Evolutionary conservation across 2,797 vertebrate species (phyloP), one percentile per base, ranked within the genome.

Genomic region (Chaetophractus vellerosus): DNA sequence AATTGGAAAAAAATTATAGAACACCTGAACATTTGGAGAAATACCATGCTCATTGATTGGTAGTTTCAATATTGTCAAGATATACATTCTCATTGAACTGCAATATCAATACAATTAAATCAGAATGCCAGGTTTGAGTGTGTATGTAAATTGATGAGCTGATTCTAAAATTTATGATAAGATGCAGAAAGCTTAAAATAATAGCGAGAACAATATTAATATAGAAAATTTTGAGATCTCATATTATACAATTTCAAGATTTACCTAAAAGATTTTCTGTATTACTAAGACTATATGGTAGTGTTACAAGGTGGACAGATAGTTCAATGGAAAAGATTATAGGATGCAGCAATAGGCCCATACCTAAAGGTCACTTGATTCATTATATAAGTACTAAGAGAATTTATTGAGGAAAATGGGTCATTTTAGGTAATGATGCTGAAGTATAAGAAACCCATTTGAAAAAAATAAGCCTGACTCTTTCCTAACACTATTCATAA

Each of bases 261-360:
- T 89, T 93, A 85, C 80, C 79, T 66, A 48, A 59, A 85, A 89
- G 52, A 89, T 89, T 79, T 85, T 59, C 50, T 80, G 31, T 52
- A 59, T 79, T 78, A 74, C 18, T 55, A 81, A 45, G 52, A 74
- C 41, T 52, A 95, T 86, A 63, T 55, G 15, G 8, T 69, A 81
- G 5, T 55, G 81, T 68, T 31, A 69, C 14, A 45, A 90, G 80
- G 48, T 48, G 45, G 68, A 81, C 24, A 81, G 85, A 69, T 74
- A 80, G 72, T 66, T 92, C 50, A 79, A 55, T 69, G 52, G 4
- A 52, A 93, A 24, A 45, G 31, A 86, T 45, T 38, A 72, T 4
- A 87, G 19, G 16, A 4, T 26, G 5, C 31, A 86, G 31, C 21
- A 86, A 86, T 33, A 86, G 31, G 8, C 24, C 36, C 31, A 76